Conservation (phyloP, 2,888 invertebrate genomes). For the Drosophila tripunctata region DNA sequence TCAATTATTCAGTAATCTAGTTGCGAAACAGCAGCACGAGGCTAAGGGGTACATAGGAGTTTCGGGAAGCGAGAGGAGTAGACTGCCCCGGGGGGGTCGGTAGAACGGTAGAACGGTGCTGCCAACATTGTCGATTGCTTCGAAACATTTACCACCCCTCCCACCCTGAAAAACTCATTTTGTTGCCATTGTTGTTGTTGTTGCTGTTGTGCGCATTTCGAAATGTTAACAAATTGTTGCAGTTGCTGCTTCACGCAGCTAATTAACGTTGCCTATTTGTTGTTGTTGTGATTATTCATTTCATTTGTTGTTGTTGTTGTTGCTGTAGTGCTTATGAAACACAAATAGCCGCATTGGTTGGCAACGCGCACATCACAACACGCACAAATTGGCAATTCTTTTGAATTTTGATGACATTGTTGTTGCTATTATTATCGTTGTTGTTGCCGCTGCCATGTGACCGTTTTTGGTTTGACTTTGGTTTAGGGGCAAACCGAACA, state of each 20-base stretch:
- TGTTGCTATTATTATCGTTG: constrained; percentile 10
- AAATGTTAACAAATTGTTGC: constrained; percentile 72
- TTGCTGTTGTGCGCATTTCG: constrained; percentile 33
- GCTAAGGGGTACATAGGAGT: neutral
- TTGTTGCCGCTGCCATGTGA: constrained; percentile 11
- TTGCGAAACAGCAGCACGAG: constrained; percentile 20
- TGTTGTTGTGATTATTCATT: constrained; percentile 26
- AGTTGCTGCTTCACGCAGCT: constrained; percentile 50
- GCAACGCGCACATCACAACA: constrained; percentile 30
- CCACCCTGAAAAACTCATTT: neutral
- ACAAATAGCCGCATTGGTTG: constrained; percentile 52
- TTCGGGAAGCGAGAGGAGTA: neutral
- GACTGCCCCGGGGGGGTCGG: neutral
- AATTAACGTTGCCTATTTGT: constrained; percentile 46
- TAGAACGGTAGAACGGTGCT: neutral
- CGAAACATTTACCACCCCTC: neutral
- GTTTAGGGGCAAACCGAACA: constrained; percentile 21
- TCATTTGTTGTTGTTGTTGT: constrained; percentile 11
- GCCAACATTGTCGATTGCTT: constrained; percentile 32
- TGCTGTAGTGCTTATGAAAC: constrained; percentile 16
- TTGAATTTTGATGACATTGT: constrained; percentile 70
- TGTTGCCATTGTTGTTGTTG: constrained; percentile 21
- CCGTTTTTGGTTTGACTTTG: constrained; percentile 20
- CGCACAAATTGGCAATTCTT: constrained; percentile 74
- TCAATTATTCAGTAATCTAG: constrained; percentile 79